Conservation (phyloP, 2,113 vertebrate species). For the Furnarius figulus region DNA sequence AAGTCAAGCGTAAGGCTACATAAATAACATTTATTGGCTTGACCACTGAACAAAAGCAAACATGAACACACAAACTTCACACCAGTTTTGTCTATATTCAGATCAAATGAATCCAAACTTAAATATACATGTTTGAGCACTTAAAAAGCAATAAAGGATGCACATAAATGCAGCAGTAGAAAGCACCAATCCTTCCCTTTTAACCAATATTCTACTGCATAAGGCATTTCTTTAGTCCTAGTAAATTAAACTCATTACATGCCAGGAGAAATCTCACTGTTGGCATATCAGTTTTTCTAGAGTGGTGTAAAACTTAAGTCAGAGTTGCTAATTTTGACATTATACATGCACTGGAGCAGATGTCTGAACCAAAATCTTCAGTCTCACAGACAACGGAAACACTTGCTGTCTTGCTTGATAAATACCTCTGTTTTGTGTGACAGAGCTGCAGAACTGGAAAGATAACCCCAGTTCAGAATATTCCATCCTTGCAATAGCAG, state of each 20-base stretch:
- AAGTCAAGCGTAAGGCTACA: background rate
- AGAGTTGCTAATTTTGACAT: background rate
- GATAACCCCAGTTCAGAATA: background rate
- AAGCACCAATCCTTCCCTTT: fast-evolving
- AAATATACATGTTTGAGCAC: background rate
- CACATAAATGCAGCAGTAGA: background rate
- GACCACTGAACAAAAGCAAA: background rate
- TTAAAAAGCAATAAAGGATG: background rate
- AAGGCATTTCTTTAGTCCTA: background rate
- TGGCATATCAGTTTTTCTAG: background rate
- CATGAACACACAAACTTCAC: background rate
- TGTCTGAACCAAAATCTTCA: background rate
- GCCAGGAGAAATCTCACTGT: background rate
- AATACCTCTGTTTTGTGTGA: background rate
- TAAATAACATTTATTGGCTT: background rate
- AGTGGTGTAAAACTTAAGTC: background rate
- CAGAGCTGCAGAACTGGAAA: background rate
- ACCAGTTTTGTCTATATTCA: background rate
- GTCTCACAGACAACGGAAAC: background rate
- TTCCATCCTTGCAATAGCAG: background rate
- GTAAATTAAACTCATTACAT: background rate
- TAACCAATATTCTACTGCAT: background rate
- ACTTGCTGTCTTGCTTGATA: background rate
- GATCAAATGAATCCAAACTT: background rate
- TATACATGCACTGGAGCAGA: background rate